phyloP scores from a whole-genome alignment of 2,797 vertebrate species.

The Artibeus lituratus region DNA sequence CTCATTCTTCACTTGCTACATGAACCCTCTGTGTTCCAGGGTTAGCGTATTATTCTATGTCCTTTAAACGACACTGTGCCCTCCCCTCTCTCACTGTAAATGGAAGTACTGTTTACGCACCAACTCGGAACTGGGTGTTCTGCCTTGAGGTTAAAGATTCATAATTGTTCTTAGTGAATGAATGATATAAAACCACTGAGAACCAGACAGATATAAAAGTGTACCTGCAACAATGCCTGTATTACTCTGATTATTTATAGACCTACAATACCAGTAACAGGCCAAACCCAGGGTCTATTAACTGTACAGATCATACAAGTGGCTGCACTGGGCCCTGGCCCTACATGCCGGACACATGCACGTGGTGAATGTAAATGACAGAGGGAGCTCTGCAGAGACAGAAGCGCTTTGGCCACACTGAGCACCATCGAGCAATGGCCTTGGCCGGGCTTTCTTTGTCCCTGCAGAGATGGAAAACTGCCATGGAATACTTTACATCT shows the following conservation, averaged over 20 bases:
- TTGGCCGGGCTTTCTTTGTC: background rate
- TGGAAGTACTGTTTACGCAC: background rate
- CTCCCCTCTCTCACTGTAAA: background rate
- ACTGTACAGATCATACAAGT: slow-evolving; percentile 58
- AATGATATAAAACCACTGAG: slow-evolving; percentile 59
- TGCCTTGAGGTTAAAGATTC: slow-evolving; percentile 49
- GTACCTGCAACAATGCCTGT: slow-evolving; percentile 46
- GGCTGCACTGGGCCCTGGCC: slow-evolving; percentile 31
- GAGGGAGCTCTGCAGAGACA: slow-evolving; percentile 1
- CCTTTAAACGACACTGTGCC: slow-evolving; percentile 9
- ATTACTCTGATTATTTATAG: slow-evolving; percentile 64
- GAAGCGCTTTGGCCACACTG: background rate
- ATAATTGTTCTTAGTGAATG: slow-evolving; percentile 54
- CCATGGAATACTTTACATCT: background rate
- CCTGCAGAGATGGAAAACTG: background rate
- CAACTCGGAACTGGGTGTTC: slow-evolving; percentile 25
- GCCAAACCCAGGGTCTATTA: slow-evolving; percentile 23
- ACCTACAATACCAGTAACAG: slow-evolving; percentile 23
- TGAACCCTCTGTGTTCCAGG: background rate
- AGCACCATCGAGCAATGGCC: slow-evolving; percentile 39
- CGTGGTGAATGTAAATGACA: background rate
- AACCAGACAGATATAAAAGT: slow-evolving; percentile 63
- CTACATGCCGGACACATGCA: background rate
- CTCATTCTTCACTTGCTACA: background rate
- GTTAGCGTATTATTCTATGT: background rate